A percentile compares a stretch with the other conserved stretches of the same genome.
These are phyloP conservation scores for Ips nitidus DNA, from an alignment of 1,140 invertebrate species.

Conservation along the genomic window DNA sequence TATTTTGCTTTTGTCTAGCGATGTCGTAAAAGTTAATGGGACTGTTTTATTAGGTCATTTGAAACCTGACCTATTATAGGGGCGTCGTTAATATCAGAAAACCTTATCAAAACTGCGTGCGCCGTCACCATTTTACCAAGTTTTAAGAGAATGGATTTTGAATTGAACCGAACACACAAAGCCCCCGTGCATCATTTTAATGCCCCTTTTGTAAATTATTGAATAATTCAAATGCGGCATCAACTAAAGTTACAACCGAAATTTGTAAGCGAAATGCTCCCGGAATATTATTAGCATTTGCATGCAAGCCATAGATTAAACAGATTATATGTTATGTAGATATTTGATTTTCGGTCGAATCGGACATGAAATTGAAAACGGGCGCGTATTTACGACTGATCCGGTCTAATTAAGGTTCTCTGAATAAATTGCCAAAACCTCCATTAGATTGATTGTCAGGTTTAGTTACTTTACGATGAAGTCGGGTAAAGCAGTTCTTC, in stretches of 20 bases:
- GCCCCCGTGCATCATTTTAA: not conserved
- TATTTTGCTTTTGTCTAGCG: too few relatives aligned
- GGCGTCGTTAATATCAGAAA: too few relatives aligned
- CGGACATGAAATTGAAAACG: constrained; percentile 3
- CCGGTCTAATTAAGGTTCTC: too few relatives aligned
- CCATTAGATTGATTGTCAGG: too few relatives aligned
- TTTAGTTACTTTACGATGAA: too few relatives aligned
- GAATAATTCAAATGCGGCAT: constrained; percentile 2
- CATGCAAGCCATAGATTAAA: constrained; percentile 12
- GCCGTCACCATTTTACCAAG: too few relatives aligned
- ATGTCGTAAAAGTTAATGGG: not conserved
- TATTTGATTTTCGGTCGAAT: constrained; percentile 11
- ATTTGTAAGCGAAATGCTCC: constrained; percentile 2
- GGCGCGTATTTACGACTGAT: too few relatives aligned
- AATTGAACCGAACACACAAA: not conserved
- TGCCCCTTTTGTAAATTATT: not conserved
- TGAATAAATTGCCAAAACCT: too few relatives aligned
- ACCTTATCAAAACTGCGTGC: too few relatives aligned
- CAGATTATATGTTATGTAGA: constrained; percentile 8
- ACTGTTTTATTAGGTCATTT: not conserved
- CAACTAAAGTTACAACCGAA: not conserved
- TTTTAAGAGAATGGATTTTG: too few relatives aligned
- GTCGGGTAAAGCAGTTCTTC: not conserved
- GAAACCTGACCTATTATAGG: too few relatives aligned
- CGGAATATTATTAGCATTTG: constrained; percentile 7